Base-by-base conservation (phyloP, 2,113 vertebrate species). In the Scomber japonicus region DNA sequence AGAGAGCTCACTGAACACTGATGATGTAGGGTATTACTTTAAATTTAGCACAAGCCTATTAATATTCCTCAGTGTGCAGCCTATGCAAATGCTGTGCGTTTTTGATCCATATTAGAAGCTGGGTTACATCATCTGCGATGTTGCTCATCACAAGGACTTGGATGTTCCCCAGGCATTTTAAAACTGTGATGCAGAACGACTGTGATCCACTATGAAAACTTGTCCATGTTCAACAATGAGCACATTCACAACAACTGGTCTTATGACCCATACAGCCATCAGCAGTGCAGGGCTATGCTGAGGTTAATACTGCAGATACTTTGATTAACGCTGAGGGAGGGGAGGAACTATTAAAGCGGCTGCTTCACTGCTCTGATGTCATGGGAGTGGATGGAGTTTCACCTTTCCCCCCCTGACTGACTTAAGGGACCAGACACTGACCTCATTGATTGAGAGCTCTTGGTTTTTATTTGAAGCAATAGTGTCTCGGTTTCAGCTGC, bases 181-280 rank as follows among this genome's bases (percentile, higher is more conserved):
- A 67, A 86, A 71, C 65, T 53, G 76, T 74, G 75, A 80, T 82
- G 80, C 62, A 11, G 50, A 80, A 63, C 13, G 24, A 66, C 72
- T 64, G 66, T 17, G 75, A 88, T 66, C 55, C 71, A 71, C 79
- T 57, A 78, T 82, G 72, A 83, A 88, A 78, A 83, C 62, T 80
- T 70, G 53, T 78, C 78, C 50, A 55, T 61, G 71, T 46, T 82
- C 53, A 86, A 93, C 92, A 93, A 93, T 74, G 74, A 75, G 46
- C 79, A 88, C 89, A 92, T 92, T 94, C 86, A 89, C 65, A 79
- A 65, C 72, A 57, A 13, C 50, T 48, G 70, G 89, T 93, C 92
- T 88, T 76, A 84, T 93, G 91, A 92, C 88, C 81, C 40, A 30
- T 11, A 54, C 59, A 72, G 81, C 80, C 44, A 57, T 71, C 54